Evolutionary conservation across 2,888 invertebrate species (phyloP).

Genomic region (Orthosia gothica): DNA sequence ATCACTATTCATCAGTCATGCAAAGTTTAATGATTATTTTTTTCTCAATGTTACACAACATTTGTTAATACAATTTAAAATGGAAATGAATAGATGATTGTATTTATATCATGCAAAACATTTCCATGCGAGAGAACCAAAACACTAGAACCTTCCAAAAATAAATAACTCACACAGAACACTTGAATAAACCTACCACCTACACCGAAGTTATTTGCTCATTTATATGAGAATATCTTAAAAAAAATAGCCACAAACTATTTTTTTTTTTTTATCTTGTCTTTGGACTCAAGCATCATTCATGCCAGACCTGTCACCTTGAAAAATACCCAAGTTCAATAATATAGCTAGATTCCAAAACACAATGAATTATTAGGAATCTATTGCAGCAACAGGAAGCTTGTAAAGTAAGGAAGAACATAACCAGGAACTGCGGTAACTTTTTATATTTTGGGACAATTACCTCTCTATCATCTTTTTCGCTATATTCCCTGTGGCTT

Average conservation of each 20-base stretch:
- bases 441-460: conserved; percentile 43
- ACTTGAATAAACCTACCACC: conserved; percentile 37
- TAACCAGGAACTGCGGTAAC: not conserved
- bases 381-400: conserved; percentile 15
- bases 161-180: not conserved
- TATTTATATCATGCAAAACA: conserved; percentile 46
- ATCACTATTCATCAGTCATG: not conserved
- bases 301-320: conserved; percentile 60
- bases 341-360: conserved; percentile 37
- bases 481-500: conserved; percentile 78
- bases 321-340: conserved; percentile 39
- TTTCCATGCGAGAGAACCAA: conserved; percentile 34
- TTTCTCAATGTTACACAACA: conserved; percentile 40
- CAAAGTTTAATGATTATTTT: not conserved
- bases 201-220: conserved; percentile 29
- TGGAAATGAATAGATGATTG: conserved; percentile 19
- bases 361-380: not conserved
- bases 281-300: conserved; percentile 41
- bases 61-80: not conserved
- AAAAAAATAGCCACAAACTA: not conserved
- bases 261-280: not conserved
- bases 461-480: conserved; percentile 85
- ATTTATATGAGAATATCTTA: not conserved
- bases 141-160: conserved; percentile 22
- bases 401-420: not conserved